A percentile compares a stretch with the other conserved stretches of the same genome.
Conservation (phyloP, 2,888 invertebrate species). For the Cryptus viduatorius region DNA sequence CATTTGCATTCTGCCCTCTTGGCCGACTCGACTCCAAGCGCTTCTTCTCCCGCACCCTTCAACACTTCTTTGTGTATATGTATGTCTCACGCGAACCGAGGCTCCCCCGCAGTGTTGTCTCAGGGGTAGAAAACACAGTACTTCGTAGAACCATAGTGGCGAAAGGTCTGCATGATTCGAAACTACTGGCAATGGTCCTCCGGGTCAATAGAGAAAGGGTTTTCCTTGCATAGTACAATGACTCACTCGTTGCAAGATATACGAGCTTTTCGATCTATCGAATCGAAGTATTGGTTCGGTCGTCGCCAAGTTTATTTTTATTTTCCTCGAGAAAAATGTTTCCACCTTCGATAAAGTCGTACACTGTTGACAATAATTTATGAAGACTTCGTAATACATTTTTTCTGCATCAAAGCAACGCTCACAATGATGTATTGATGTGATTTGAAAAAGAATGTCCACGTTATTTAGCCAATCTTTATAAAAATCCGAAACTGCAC, state of each 20-base stretch:
- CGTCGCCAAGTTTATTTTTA: no score
- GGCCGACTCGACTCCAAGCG: constrained; percentile 53
- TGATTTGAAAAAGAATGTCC: no score
- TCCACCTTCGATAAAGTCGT: no score
- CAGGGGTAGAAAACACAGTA: constrained; percentile 54
- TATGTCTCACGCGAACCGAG: constrained; percentile 39
- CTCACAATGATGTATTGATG: no score
- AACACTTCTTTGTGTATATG: not conserved
- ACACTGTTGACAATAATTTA: no score
- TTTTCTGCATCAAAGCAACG: no score
- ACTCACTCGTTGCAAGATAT: constrained; percentile 18
- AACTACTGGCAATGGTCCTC: constrained; percentile 44
- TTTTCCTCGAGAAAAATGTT: no score
- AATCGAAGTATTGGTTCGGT: not conserved
- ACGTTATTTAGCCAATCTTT: no score
- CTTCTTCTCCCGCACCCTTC: constrained; percentile 7
- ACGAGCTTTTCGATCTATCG: not conserved
- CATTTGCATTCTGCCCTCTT: constrained; percentile 69
- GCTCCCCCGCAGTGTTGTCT: constrained; percentile 55
- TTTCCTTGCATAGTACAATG: constrained; percentile 3
- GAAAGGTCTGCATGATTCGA: constrained; percentile 36
- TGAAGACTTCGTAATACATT: no score
- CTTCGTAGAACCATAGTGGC: not conserved
- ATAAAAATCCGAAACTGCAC: no score
- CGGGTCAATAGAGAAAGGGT: constrained; percentile 1